phyloP scores from a whole-genome alignment of 2,113 vertebrate genomes.

The Thunnus maccoyii region DNA sequence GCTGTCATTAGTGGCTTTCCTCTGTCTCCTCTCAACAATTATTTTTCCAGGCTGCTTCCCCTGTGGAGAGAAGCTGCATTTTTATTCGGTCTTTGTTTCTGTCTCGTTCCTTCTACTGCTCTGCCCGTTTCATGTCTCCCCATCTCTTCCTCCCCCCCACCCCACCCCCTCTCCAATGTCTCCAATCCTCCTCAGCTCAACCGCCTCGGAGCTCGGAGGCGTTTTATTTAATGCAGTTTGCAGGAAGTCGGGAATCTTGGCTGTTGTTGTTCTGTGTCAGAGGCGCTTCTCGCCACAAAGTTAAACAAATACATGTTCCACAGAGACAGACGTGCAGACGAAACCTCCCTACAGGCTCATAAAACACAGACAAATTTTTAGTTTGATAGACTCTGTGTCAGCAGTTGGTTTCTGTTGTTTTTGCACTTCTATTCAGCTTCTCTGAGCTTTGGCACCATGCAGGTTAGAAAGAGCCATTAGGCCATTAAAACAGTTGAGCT shows the following conservation, averaged over 20 bases:
- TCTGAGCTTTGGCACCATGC: slow-evolving; percentile 2
- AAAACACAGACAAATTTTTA: slow-evolving; percentile 57
- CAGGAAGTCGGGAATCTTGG: slow-evolving; percentile 49
- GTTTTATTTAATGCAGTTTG: slow-evolving; percentile 50
- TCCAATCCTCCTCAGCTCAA: slow-evolving; percentile 31
- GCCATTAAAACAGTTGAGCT: not conserved
- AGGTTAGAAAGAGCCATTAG: slow-evolving; percentile 12
- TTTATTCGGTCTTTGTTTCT: slow-evolving; percentile 56
- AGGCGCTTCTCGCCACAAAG: slow-evolving; percentile 57
- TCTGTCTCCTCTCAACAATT: slow-evolving; percentile 75
- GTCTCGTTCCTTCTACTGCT: slow-evolving; percentile 49
- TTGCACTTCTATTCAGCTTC: slow-evolving; percentile 23
- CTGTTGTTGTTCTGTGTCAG: slow-evolving; percentile 33
- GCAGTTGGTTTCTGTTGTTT: slow-evolving; percentile 47
- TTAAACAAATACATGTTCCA: slow-evolving; percentile 66
- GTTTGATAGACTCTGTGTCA: slow-evolving; percentile 62
- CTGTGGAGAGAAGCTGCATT: slow-evolving; percentile 57
- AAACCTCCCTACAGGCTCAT: slow-evolving; percentile 60
- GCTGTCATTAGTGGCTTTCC: slow-evolving; percentile 82
- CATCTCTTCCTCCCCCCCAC: slow-evolving; percentile 38
- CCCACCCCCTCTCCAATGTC: slow-evolving; percentile 40
- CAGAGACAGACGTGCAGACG: slow-evolving; percentile 48
- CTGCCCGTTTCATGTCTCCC: slow-evolving; percentile 45
- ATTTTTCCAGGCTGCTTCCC: slow-evolving; percentile 75
- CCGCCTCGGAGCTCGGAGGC: slow-evolving; percentile 43